Base-by-base conservation (phyloP, 2,113 vertebrate species). In the Ctenodactylus gundi region DNA sequence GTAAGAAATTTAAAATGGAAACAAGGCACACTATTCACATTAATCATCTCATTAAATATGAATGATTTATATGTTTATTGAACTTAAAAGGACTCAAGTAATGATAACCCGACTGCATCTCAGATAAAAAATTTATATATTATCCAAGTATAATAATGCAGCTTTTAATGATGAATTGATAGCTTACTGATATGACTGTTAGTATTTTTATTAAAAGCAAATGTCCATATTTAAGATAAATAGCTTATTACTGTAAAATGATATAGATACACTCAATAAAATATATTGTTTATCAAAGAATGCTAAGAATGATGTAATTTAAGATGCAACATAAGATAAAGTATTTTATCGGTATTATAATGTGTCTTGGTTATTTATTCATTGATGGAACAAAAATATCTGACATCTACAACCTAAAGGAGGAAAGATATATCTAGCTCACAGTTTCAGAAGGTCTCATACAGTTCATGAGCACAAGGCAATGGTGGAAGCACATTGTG, bases 11-110 rank as follows among this genome's bases (percentile, higher is more conserved):
- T 96, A 7, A 92, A 11, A 34, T 12, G 27, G 7, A 82, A 49
- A 86, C 64, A 96, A 87, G 39, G 49, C 75, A 8, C 15, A 62
- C 39, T 57, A 58, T 72, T 84, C 36, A 14, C 95, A 75, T 93
- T 96, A 97, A 96, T 95, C 78, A 94, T 36, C 31, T 92, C 4
- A 3, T 94, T 97, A 96, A 95, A 90, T 70, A 94, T 94, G 34
- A 53, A 95, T 75, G 67, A 92, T 70, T 85, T 73, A 85, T 1
- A 3, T 62, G 55, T 17, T 94, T n/a, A n/a, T n/a, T n/a, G n/a
- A n/a, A n/a, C n/a, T n/a, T n/a, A n/a, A n/a, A n/a, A n/a, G n/a
- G n/a, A 89, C 94, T 97, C 81, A 34, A 95, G 58, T 89, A 81
- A 72, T 92, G 29, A 85, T 91, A 3, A 2, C 46, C 76, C 34